phyloP scores from a whole-genome alignment of 1,140 invertebrate genomes.

The Tetranychus urticae region DNA sequence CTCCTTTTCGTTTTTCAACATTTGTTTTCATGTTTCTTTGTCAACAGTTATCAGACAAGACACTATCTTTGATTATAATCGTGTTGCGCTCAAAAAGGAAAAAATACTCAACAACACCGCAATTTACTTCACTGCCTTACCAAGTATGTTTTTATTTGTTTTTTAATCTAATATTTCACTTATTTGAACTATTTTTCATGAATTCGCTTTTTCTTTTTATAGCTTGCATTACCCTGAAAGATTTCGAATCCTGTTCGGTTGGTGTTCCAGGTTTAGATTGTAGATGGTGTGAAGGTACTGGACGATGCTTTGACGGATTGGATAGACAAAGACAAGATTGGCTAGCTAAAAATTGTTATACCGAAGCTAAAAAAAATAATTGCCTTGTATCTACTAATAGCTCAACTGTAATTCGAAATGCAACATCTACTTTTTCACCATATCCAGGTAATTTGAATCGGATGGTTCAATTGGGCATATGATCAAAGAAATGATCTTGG shows the following conservation, averaged over 20 bases:
- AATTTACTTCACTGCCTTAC: conserved; percentile 12
- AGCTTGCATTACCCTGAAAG: conserved; percentile 50
- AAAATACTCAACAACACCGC: conserved; percentile 57
- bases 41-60: conserved; percentile 51
- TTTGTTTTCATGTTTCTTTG: not conserved
- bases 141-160: conserved; percentile 4
- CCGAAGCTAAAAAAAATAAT: not conserved
- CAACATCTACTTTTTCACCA: no score
- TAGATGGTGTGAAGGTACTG: conserved; percentile 54
- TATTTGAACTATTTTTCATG: no score
- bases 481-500: no score
- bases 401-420: no score
- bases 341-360: conserved; percentile 45
- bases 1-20: not conserved
- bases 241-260: conserved; percentile 34
- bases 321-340: conserved; percentile 72
- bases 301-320: conserved; percentile 64
- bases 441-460: no score
- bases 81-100: conserved; percentile 47
- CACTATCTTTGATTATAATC: conserved; percentile 90
- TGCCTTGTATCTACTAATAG: no score
- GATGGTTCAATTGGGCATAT: no score
- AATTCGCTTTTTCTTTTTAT: conserved; percentile 3
- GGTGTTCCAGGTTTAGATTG: conserved; percentile 29
- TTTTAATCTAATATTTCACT: no score